Conservation (phyloP, 2,797 vertebrate genomes). For the Pseudochirops cupreus region DNA sequence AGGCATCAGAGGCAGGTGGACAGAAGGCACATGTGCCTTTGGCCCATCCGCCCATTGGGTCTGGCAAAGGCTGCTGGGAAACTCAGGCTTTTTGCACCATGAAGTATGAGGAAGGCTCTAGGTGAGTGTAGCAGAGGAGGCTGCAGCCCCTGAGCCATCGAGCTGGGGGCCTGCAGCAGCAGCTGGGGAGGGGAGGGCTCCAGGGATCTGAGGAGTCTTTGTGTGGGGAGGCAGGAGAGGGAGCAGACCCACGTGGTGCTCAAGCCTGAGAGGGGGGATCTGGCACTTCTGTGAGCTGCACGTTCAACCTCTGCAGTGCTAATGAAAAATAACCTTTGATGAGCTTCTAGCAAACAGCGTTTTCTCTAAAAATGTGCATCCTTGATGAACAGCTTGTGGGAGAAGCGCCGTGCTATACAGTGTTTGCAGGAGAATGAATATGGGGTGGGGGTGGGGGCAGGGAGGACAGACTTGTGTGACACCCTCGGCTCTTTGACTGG, state of each 20-base stretch:
- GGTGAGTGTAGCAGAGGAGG: not conserved
- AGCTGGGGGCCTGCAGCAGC: not conserved
- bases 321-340: constrained; percentile 30
- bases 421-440: not conserved
- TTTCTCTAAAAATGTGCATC: constrained; percentile 18
- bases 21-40: no score
- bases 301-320: not conserved
- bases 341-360: not conserved
- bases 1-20: rapidly evolving
- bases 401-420: not conserved
- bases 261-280: not conserved
- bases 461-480: not conserved
- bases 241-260: not conserved
- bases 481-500: not conserved
- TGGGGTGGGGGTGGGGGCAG: not conserved
- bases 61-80: not conserved
- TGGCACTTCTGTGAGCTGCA: not conserved
- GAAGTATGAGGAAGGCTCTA: not conserved
- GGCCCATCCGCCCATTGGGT: not conserved
- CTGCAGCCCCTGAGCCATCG: not conserved
- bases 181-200: not conserved
- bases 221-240: not conserved
- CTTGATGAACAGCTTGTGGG: not conserved
- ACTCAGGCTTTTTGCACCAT: not conserved
- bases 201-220: not conserved